Conservation (phyloP, 2,888 invertebrate genomes). For the Ectemnius cavifrons region DNA sequence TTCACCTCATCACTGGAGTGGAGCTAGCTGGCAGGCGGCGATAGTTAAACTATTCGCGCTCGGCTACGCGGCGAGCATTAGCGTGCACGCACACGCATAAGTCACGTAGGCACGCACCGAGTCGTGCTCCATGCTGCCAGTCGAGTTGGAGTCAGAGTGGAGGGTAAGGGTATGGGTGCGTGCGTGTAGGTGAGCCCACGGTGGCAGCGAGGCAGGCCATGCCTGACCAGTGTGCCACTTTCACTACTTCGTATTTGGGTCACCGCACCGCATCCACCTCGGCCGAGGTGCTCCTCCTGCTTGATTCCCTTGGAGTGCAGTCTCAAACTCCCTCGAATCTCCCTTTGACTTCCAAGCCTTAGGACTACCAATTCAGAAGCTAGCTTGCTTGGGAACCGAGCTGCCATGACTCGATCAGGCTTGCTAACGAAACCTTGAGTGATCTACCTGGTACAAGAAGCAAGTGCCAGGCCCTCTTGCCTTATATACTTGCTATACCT, state of each 20-base stretch:
- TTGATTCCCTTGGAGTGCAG: slow-evolving; percentile 38
- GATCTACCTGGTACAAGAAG: no score
- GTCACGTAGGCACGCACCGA: slow-evolving; percentile 24
- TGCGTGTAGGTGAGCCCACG: slow-evolving; percentile 64
- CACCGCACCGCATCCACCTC: slow-evolving; percentile 74
- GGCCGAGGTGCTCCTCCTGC: slow-evolving; percentile 58
- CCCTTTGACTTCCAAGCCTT: not conserved
- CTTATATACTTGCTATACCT: no score
- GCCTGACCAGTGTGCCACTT: slow-evolving; percentile 77
- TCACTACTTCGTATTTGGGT: slow-evolving; percentile 77
- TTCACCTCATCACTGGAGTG: slow-evolving; percentile 63
- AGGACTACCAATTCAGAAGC: no score
- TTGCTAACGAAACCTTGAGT: no score
- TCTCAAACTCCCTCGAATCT: not conserved
- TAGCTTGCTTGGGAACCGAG: no score
- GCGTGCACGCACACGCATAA: slow-evolving; percentile 18
- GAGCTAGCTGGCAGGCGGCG: slow-evolving; percentile 48
- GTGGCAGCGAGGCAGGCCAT: slow-evolving; percentile 65
- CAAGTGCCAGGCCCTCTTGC: no score
- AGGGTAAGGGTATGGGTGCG: not conserved
- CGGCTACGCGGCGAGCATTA: slow-evolving; percentile 55
- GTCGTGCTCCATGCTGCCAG: not conserved
- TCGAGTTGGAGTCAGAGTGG: slow-evolving; percentile 3
- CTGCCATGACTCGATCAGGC: no score
- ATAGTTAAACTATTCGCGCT: slow-evolving; percentile 53